Percentiles rank a stretch among this genome's conserved stretches.
phyloP scores from a whole-genome alignment of 2,113 vertebrate species.

The Podocnemis expansa region DNA sequence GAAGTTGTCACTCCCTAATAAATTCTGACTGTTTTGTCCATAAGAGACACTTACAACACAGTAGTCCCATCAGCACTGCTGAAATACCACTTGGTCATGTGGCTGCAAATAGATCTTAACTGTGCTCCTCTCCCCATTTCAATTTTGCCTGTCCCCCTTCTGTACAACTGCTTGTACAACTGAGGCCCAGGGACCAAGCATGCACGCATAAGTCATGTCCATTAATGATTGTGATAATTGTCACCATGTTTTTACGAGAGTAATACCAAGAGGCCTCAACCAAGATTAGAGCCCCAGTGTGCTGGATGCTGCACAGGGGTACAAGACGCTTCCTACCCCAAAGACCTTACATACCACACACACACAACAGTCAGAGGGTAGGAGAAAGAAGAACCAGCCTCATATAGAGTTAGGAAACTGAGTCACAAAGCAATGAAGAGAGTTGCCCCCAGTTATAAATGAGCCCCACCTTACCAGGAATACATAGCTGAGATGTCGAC shows the following conservation, averaged over 20 bases:
- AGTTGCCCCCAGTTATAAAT: background rate
- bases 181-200: too few relatives aligned
- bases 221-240: background rate
- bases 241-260: background rate
- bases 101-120: background rate
- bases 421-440: background rate
- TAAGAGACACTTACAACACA: background rate
- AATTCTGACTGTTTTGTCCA: background rate
- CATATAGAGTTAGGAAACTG: background rate
- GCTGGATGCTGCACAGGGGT: fast-evolving
- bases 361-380: background rate
- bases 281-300: background rate
- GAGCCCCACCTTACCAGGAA: background rate
- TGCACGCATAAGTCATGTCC: background rate
- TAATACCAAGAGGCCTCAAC: background rate
- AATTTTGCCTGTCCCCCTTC: background rate
- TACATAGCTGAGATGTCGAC: background rate
- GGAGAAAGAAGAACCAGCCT: background rate
- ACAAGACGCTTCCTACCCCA: background rate
- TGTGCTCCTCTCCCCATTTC: background rate
- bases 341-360: background rate
- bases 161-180: too few relatives aligned
- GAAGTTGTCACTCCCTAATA: background rate
- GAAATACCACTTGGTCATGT: fast-evolving
- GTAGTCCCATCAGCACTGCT: background rate